Evolutionary conservation across 1,140 invertebrate species (phyloP), one percentile per base, ranked within the genome.

Genomic region (Caenorhabditis latens): DNA sequence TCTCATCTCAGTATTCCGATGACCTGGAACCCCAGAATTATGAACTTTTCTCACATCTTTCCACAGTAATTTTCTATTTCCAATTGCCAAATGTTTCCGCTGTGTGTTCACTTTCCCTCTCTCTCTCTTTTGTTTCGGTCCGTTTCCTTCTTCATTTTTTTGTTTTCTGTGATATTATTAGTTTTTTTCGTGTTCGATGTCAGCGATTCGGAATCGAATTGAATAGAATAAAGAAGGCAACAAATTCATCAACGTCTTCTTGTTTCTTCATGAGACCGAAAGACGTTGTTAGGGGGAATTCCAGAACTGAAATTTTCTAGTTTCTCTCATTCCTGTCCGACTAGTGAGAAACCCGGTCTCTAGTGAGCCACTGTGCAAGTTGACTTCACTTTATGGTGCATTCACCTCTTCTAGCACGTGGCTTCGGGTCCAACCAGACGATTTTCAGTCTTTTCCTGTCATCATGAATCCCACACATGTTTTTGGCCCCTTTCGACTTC

Each of bases 101-200:
- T 61, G n/a, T 24, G 61, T 65, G 6, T 65, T 40, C 61, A 40
- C 61, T 65, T 40, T 16, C 61, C 61, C 21, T 32, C 65, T 61
- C 7, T 19, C 21, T 8, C 8, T 67, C 71, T 79, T 50, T 50
- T 79, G 71, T 79, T 79, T 50, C 46, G 46, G 46, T 79, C 71
- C 46, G 46, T 79, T 79, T 79, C 71, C 32, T 24, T 9, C 40
- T 7, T 7, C 24, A 19, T 71, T 71, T 71, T 79, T 79, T n/a
- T 79, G 16, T 79, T 79, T 24, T 24, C 46, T n/a, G 71, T 79
- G 65, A 43, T 79, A 79, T 79, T 79, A 79, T 79, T 79, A 79
- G 71, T 79, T 79, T 79, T 50, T 79, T 19, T 21, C 19, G 8
- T 71, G 4, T 32, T 21, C 65, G n/a, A 11, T 46, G 65, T 5